Evolutionary conservation across 2,797 vertebrate species (phyloP), one percentile per base, ranked within the genome.

Genomic region (Myotis daubentonii): DNA sequence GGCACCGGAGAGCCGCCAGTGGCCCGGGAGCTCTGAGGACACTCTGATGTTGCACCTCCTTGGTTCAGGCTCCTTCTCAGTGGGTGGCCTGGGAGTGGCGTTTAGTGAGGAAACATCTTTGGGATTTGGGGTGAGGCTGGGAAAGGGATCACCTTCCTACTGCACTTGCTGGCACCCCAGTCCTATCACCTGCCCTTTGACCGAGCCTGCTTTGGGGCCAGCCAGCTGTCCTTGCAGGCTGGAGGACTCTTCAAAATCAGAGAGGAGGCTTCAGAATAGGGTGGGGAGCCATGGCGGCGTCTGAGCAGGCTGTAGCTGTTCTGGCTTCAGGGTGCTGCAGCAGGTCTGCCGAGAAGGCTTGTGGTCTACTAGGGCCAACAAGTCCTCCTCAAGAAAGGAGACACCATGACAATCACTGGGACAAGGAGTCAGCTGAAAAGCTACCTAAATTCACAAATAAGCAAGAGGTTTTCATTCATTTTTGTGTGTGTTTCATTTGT

Each of bases 371-470:
- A 11, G 89, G 72, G 30, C 65, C 28, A 25, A 57, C 22, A n/a
- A 66, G 23, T 19, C 47, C 30, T 75, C n/a, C 79, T 85, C 12
- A 0, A 2, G 7, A 82, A 15, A 20, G 66, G 22, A 23, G 28
- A 51, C 7, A 8, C 44, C 10, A 3, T 17, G 44, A 33, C 30
- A 17, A 13, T 68, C 62, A 68, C 55, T 3, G 16, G 66, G 47
- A 65, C 6, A 8, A 8, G n/a, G n/a, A 16, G 25, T 22, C 51
- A 4, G 86, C 83, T 68, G 44, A 94, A 55, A 89, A 53, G 66
- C 53, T 74, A 28, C 92, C 95, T 91, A 17, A 74, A 25, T 0
- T 0, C 86, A 89, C 83, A 93, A 95, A 86, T 90, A 95, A 93
- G 78, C 66, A 76, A 82, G 87, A 79, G 65, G 51, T 30, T 28